phyloP scores from a whole-genome alignment of 2,888 invertebrate genomes.

The Cheilosia urbana region DNA sequence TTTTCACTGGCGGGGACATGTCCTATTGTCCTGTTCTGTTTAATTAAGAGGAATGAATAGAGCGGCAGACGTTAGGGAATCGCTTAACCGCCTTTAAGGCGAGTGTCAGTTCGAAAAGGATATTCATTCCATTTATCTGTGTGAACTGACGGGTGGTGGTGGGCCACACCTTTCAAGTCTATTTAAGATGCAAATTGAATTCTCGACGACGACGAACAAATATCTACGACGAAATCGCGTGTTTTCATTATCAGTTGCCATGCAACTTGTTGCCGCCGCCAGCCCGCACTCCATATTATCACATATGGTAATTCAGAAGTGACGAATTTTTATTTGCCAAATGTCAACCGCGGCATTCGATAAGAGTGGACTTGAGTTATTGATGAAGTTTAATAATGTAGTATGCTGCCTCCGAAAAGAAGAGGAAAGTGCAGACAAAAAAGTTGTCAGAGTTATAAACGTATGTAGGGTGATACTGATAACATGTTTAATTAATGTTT shows the following conservation, averaged over 20 bases:
- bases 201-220: not conserved
- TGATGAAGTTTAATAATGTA: not conserved
- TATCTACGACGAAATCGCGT: not conserved
- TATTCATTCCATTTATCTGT: no score
- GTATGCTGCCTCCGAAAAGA: no score
- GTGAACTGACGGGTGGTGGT: no score
- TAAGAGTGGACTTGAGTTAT: not conserved
- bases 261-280: slow-evolving; percentile 3
- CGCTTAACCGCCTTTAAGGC: no score
- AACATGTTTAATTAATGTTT: no score
- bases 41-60: no score
- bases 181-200: not conserved
- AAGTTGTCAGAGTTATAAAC: no score
- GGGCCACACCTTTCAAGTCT: not conserved
- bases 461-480: no score
- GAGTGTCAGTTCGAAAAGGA: no score
- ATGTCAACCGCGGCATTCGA: not conserved
- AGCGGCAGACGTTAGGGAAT: no score
- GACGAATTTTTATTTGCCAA: slow-evolving; percentile 1
- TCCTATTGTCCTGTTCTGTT: no score
- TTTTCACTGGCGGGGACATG: not conserved
- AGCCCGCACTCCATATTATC: not conserved
- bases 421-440: no score
- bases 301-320: not conserved
- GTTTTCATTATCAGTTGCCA: slow-evolving; percentile 12